Evolutionary conservation across 2,797 vertebrate genomes (phyloP), one percentile per base, ranked within the genome.

Genomic region (Oreortyx pictus): DNA sequence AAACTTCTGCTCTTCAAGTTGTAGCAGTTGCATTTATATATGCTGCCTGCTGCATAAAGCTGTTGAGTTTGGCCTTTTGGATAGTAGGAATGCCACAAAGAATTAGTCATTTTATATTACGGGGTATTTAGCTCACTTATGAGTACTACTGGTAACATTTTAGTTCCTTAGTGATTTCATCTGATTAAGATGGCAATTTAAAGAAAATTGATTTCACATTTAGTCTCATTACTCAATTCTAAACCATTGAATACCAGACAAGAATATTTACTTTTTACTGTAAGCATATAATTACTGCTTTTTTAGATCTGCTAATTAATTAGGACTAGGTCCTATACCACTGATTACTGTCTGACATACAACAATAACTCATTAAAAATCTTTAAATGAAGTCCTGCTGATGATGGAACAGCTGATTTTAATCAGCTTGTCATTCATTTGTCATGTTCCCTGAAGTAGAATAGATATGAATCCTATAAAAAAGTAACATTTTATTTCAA

Each of bases 301-400:
- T n/a, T 17, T 33, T 17, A 52, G 43, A 79, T 73, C 68, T 88
- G 57, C 35, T 92, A 60, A 90, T 84, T 92, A 49, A 62, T 90
- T 81, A 74, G 72, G 68, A 61, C 57, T 52, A 61, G 22, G 18
- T 86, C 35, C 33, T 86, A 41, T 4, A 39, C 37, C 43, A 62
- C 78, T 75, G 72, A 71, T 82, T 82, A 57, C 49, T 81, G 82
- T 57, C 82, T 82, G 49, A 64, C 61, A 20, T 27, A 52, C 46
- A 81, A 29, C 12, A 54, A 14, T 7, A 56, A 71, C 15, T 54
- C 46, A 75, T 74, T 60, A 61, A 57, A 76, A 67, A 35, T 19
- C 62, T 74, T 70, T 39, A 74, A 61, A 17, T 74, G 22, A 76
- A 74, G 22, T 61, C 25, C 60, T n/a, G 17, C 20, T 78, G 91